Evolutionary conservation across 2,888 invertebrate species (phyloP), one percentile per base, ranked within the genome.

Genomic region (Aromia moschata): DNA sequence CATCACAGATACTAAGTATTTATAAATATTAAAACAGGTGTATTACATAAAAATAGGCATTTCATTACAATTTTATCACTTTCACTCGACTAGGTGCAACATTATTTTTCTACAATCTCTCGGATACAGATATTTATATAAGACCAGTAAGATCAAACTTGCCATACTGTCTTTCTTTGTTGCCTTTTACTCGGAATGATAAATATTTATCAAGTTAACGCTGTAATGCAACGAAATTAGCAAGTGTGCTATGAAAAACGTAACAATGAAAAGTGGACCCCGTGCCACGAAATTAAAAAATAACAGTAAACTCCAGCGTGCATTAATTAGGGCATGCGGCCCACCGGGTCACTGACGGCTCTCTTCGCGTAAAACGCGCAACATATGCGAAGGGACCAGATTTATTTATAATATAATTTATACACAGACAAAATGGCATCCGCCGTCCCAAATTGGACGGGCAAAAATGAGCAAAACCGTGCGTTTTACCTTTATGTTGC

Each of bases 351-450:
- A 45, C 25, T 49, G 38, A 54, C 40, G 43, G 20, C 40, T 17
- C 37, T 36, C 4, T 12, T 25, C 11, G 5, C 31, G 15, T 36
- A 52, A 45, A 37, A 52, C 41, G 41, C 14, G 5, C 11, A 45
- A 56, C 20, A 18, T 40, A 37, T 31, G 31, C 38, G 41, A 57
- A 61, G 56, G 61, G 58, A 58, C 63, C 37, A 14, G 43, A 68
- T 68, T 70, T 67, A 67, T 69, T 68, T 64, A 62, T 67, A 65
- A 33, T 11, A 33, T 60, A 64, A 60, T 56, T 55, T 53, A 38
- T 56, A 41, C n/a, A 60, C 49, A 61, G 65, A 71, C 72, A 74
- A 74, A 74, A 72, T 72, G 74, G 73, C 74, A 73, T 58, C 71
- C 70, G 59, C 56, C 58, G 38, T 45, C 46, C 59, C 47, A 49